These are phyloP conservation scores for Vesta saturnalis DNA, from an alignment of 2,888 invertebrate species.

Conservation along the genomic window DNA sequence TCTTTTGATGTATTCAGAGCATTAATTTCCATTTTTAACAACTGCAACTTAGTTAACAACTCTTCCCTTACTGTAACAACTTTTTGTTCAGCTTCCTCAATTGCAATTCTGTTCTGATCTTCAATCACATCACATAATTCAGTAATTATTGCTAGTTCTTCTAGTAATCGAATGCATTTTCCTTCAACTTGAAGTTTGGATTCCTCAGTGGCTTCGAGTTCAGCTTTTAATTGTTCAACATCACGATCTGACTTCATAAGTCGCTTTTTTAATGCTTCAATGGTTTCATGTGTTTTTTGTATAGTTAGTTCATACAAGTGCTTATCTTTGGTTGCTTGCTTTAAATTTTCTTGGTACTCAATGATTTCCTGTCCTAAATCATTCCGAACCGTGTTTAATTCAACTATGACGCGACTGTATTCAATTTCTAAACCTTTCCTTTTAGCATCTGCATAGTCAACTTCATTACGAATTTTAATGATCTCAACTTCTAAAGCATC, in stretches of 20 bases:
- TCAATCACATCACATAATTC: constrained; percentile 53
- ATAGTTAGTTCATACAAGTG: constrained; percentile 69
- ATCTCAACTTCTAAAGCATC: constrained; percentile 41
- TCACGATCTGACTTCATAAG: constrained; percentile 69
- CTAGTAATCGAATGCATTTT: constrained; percentile 50
- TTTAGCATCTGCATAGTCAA: constrained; percentile 29
- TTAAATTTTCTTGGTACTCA: constrained; percentile 61
- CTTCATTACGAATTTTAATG: constrained; percentile 27
- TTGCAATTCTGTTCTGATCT: constrained; percentile 52
- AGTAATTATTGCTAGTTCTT: constrained; percentile 50
- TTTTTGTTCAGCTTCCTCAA: constrained; percentile 50
- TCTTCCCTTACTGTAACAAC: constrained; percentile 48
- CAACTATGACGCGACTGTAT: constrained; percentile 37
- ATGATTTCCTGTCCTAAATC: constrained; percentile 36
- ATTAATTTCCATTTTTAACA: no score
- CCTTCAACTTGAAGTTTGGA: constrained; percentile 54
- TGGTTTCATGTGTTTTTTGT: constrained; percentile 68
- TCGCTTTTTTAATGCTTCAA: constrained; percentile 68
- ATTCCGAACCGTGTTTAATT: constrained; percentile 36
- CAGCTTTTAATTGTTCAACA: constrained; percentile 66
- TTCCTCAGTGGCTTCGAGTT: constrained; percentile 54
- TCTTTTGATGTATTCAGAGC: constrained; percentile 24
- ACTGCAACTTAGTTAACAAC: no score
- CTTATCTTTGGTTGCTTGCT: constrained; percentile 64
- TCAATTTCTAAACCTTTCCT: constrained; percentile 44